Evolutionary conservation across 53 echinoderm and acorn worm genomes (phyloP).

Genomic region (Echinarachnius parma): DNA sequence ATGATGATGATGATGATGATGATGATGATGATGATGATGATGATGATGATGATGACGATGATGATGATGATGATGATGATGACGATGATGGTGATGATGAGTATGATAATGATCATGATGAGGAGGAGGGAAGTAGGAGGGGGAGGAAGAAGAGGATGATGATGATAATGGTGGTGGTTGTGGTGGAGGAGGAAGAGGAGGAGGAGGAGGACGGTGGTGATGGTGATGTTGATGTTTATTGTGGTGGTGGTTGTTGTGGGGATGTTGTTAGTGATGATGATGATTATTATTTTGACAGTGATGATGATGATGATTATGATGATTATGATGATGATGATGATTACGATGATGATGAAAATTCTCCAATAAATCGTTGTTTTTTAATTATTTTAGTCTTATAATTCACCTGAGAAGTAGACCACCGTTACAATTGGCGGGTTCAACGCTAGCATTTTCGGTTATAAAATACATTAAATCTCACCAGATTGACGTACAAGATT

Average conservation of each 20-base stretch:
- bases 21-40: background rate
- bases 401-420: no score
- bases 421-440: no score
- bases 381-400: background rate
- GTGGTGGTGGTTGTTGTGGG: background rate
- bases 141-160: background rate
- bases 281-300: background rate
- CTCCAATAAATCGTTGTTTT: background rate
- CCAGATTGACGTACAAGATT: conserved; percentile 7
- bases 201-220: no score
- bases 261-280: background rate
- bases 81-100: background rate
- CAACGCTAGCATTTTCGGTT: no score
- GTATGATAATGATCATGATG: background rate
- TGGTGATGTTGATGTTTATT: background rate
- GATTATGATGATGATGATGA: background rate
- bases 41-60: background rate
- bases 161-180: no score
- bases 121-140: background rate
- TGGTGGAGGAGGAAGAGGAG: no score
- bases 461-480: background rate
- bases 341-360: background rate
- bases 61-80: no score
- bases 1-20: conserved; percentile 21
- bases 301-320: background rate